phyloP scores from a whole-genome alignment of 2,797 vertebrate genomes.

The Decapterus maruadsi region DNA sequence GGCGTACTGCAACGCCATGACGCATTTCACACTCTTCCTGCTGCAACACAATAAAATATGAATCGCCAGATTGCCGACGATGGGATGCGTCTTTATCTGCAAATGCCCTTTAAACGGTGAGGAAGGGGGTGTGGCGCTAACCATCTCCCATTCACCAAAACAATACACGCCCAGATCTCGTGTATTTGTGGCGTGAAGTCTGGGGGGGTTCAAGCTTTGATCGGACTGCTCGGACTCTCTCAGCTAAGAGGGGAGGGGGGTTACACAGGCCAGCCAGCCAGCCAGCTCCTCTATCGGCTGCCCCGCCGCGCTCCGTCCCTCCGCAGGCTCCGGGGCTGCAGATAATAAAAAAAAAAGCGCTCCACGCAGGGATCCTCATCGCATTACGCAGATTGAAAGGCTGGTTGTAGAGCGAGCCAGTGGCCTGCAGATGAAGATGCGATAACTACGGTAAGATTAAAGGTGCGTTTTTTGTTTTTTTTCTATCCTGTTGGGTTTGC shows the following conservation, averaged over 20 bases:
- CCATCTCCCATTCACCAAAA: conserved; percentile 61
- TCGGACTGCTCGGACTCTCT: conserved; percentile 45
- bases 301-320: conserved; percentile 47
- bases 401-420: conserved; percentile 30
- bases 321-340: conserved; percentile 56
- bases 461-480: conserved; percentile 20
- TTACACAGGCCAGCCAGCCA: conserved; percentile 31
- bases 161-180: conserved; percentile 63
- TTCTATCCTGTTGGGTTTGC: background rate
- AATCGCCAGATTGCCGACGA: conserved; percentile 40
- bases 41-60: conserved; percentile 69
- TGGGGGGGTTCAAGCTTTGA: conserved; percentile 22
- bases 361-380: conserved; percentile 40
- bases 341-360: conserved; percentile 26
- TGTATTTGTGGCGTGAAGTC: conserved; percentile 34
- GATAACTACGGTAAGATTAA: conserved; percentile 56
- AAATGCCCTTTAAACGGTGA: conserved; percentile 26
- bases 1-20: conserved; percentile 70
- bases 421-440: conserved; percentile 61
- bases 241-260: background rate
- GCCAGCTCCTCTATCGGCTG: conserved; percentile 15
- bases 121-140: conserved; percentile 67
- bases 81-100: conserved; percentile 20
- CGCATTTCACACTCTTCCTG: conserved; percentile 67
- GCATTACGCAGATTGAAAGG: conserved; percentile 49